Evolutionary conservation across 2,888 invertebrate species (phyloP), one percentile per base, ranked within the genome.

Genomic region (Rapana venosa): DNA sequence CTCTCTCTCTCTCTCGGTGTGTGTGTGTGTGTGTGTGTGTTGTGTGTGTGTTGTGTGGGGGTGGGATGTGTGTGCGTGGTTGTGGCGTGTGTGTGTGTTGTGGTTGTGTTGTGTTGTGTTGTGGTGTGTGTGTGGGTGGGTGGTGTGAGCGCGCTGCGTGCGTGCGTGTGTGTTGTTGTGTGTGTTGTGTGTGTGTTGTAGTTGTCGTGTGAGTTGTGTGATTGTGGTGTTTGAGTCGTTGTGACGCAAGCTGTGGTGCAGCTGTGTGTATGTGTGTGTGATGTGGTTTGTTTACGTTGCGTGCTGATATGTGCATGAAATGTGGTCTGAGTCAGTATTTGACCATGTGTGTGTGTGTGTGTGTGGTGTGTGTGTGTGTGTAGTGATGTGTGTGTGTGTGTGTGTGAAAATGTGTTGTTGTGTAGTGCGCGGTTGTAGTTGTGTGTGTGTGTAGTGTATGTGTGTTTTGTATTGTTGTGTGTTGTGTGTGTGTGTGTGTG

Each of bases 361-460:
- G n/a, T n/a, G n/a, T n/a, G n/a, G n/a, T n/a, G n/a, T n/a, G 88
- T 81, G 79, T 47, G 56, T 35, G 81, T 56, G 81, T 79, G 79
- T 61, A 84, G 83, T 58, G 61, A 32, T 88, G 81, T 88, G 84
- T 83, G 88, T 83, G 83, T 88, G 88, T 83, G 84, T 58, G 84
- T 83, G 66, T 32, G 70, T 83, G 66, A 15, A 22, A 20, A 22
- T 81, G 81, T 36, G 77, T 30, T 13, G 13, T 30, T 79, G 30
- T 79, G 77, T 79, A 8, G 30, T n/a, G n/a, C 6, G 61, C 26
- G 88, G 2, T 66, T 83, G 83, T 13, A 13, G 35, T 35, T 84
- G 36, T n/a, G 90, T 81, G 74, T 83, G 79, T 74, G 89, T 86
- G 86, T 90, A n/a, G 58, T 87, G 83, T 90, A 61, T 83, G 87